Conservation (phyloP, 2,888 invertebrate genomes). For the Trilocha varians region DNA sequence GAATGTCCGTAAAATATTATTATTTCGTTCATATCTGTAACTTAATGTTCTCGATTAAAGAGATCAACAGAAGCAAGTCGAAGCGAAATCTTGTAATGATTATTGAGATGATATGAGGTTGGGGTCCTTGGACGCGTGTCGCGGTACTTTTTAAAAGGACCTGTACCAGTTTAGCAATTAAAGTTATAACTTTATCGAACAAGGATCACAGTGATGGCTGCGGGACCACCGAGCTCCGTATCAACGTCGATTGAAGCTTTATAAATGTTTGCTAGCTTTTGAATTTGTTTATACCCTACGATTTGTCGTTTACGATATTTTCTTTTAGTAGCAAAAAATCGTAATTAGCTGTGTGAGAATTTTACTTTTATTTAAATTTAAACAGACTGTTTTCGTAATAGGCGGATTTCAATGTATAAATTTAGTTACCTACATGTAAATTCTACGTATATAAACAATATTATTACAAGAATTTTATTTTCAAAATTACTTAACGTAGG, state of each 20-base stretch:
- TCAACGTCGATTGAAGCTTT: slow-evolving; percentile 39
- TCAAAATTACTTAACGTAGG: too few species aligned
- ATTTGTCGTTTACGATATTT: background rate
- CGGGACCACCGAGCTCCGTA: slow-evolving; percentile 58
- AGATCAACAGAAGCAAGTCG: slow-evolving; percentile 2
- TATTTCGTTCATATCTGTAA: background rate
- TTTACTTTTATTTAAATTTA: too few species aligned
- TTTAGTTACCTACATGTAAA: too few species aligned
- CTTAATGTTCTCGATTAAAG: background rate
- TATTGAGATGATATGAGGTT: slow-evolving; percentile 14
- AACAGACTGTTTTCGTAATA: too few species aligned
- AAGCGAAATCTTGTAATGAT: slow-evolving; percentile 3
- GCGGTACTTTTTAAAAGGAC: slow-evolving; percentile 53
- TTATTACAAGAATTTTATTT: too few species aligned
- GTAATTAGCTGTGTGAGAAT: too few species aligned
- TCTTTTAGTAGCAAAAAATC: background rate
- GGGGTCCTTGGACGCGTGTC: slow-evolving; percentile 39
- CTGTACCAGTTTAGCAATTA: slow-evolving; percentile 65
- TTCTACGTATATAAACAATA: too few species aligned
- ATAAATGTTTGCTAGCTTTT: slow-evolving; percentile 50
- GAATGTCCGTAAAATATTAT: background rate
- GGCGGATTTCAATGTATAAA: too few species aligned
- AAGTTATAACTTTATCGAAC: slow-evolving; percentile 69
- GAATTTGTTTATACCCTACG: slow-evolving; percentile 6
- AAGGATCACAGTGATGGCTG: slow-evolving; percentile 48